phyloP scores from a whole-genome alignment of 2,888 invertebrate genomes.

The Crossocerus cetratus region DNA sequence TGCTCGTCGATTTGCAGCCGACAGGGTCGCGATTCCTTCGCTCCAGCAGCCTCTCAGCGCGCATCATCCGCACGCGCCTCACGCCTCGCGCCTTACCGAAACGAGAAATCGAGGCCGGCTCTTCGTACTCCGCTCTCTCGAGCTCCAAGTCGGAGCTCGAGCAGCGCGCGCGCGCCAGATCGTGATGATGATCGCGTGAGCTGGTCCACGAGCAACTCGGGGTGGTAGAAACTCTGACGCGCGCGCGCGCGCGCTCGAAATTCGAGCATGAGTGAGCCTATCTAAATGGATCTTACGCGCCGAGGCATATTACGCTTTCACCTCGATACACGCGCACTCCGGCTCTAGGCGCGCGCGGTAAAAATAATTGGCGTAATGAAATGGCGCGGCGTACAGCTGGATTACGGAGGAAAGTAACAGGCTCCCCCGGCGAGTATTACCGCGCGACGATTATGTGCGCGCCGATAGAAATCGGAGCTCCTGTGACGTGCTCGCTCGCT shows the following conservation, averaged over 20 bases:
- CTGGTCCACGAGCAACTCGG: background rate
- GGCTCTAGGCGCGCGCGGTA: background rate
- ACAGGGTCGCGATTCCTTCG: background rate
- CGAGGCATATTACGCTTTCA: constrained; percentile 32
- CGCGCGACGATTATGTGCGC: background rate
- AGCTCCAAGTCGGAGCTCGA: background rate
- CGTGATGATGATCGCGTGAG: background rate
- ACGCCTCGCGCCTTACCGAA: background rate
- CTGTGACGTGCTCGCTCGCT: background rate
- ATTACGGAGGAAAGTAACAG: constrained; percentile 13
- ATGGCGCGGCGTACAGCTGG: constrained; percentile 1
- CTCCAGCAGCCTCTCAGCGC: background rate
- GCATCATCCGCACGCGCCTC: background rate
- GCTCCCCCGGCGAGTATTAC: background rate
- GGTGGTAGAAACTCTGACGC: background rate
- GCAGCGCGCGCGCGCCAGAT: background rate
- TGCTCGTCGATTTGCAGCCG: background rate
- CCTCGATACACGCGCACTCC: constrained; percentile 1
- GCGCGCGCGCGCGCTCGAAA: background rate
- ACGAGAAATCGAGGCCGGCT: constrained; percentile 2
- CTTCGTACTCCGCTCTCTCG: background rate
- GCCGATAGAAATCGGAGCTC: constrained; percentile 1
- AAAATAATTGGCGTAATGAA: constrained; percentile 11
- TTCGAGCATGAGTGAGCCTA: background rate
- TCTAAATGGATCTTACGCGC: background rate